Evolutionary conservation across 1,140 invertebrate genomes (phyloP).

Genomic region (Drosophila serrata): DNA sequence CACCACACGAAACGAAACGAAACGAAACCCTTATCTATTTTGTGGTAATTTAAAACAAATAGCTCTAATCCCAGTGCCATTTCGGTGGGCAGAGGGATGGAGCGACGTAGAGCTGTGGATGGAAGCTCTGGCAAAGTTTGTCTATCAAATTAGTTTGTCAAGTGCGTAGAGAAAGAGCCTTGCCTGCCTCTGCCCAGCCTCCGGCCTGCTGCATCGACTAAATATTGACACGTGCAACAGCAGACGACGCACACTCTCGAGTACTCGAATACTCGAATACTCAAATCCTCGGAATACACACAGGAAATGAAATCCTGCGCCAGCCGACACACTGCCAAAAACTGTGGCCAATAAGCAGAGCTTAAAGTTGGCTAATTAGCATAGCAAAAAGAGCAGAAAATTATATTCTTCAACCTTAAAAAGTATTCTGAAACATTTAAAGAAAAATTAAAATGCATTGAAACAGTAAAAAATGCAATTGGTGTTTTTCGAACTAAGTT

Average conservation of each 20-base stretch:
- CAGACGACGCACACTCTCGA: conserved; percentile 20
- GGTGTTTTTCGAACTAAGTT: too few species aligned
- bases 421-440: background rate
- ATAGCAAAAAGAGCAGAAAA: background rate
- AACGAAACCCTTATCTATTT: conserved; percentile 74
- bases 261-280: conserved; percentile 29
- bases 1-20: background rate
- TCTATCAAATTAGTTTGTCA: conserved; percentile 81
- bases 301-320: conserved; percentile 71
- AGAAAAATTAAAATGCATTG: too few species aligned
- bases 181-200: conserved; percentile 12
- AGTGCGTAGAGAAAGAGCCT: conserved; percentile 60
- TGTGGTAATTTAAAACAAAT: conserved; percentile 84
- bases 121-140: conserved; percentile 62
- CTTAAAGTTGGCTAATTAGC: background rate
- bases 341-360: background rate
- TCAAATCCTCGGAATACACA: conserved; percentile 33
- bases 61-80: conserved; percentile 60
- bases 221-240: conserved; percentile 51
- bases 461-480: too few species aligned
- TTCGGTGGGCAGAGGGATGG: conserved; percentile 14
- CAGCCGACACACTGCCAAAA: conserved; percentile 30
- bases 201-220: conserved; percentile 24
- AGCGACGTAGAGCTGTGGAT: background rate
- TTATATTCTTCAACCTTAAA: background rate